Base-by-base conservation (phyloP, 2,888 invertebrate genomes). In the Torymus tubicola region DNA sequence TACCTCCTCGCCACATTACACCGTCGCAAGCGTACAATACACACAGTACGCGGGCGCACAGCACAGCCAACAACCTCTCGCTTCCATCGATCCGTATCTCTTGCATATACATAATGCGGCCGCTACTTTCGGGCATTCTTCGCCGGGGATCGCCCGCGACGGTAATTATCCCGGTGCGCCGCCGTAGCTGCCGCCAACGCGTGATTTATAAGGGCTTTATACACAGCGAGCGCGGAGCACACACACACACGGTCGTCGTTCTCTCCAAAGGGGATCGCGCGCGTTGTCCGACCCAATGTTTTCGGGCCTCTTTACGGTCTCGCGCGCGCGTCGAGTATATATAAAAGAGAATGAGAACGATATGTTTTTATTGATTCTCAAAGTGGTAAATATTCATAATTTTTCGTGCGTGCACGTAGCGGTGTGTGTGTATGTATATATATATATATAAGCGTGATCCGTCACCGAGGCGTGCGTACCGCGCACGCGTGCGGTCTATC, bases 91-190 rank as follows among this genome's bases (percentile, higher is more conserved):
- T n/a, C n/a, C 21, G 14, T 53, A 42, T 42, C 42, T 68, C 50
- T 61, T 77, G 78, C 70, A 81, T 69, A 83, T 72, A 83, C 79
- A 82, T 76, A 85, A 83, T 68, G 68, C 64, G 81, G 58, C 14
- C 53, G 58, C 61, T 67, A 58, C 61, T 68, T 68, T 68, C 14
- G 61, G 21, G 16, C 14, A 69, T 68, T 69, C 12, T 69, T 61
- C 18, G 55, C 13, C 42, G 42, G 42, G 42, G 42, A 42, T 42
- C 24, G 24, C 8, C 8, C 52, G 11, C 52, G 13, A 11, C 61
- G 61, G 42, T 77, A 77, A 70, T 77, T 77, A 77, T 65, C 58
- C 64, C 70, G 31, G n/a, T 50, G 42, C 52, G 16, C 50, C 8
- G 16, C 58, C 21, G 14, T 13, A 31, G 16, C 50, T 5, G 16